Evolutionary conservation across 2,888 invertebrate species (phyloP), one percentile per base, ranked within the genome.

Genomic region (Aspidiotus rigidus): DNA sequence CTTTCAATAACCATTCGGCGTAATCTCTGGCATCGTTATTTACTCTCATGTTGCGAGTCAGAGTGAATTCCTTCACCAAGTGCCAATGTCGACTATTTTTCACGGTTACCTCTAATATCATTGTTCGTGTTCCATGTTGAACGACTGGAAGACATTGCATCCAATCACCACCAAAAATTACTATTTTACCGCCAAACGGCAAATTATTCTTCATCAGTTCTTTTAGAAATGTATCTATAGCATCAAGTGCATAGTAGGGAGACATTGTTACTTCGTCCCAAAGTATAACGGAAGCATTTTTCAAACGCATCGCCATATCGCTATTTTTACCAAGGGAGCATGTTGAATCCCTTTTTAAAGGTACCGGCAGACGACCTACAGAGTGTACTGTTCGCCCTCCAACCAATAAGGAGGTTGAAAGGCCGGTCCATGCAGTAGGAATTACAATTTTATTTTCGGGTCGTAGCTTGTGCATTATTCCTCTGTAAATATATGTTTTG

Each of bases 111-210:
- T 17, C 10, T 17, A 60, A 11, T 13, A 60, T 60, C 8, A 28
- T 15, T 11, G 15, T 15, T 16, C 40, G 28, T 2, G 17, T 60
- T 17, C 60, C 60, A 39, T 60, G 60, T 39, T 39, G 10, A 60
- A 60, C 60, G 39, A 60, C 39, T 15, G 60, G 60, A 9, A 60
- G 39, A 10, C 13, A 13, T 7, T 60, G 60, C 28, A 39, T 28
- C 17, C 17, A 60, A 60, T 60, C 60, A 39, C 60, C 60, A 6
- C 60, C 60, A 11, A 60, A 40, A 28, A 60, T 9, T 3, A 60
- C 39, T 11, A 60, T 15, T 17, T 60, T 60, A 13, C 60, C 60
- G 10, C 60, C 60, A 40, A 60, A 60, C 39, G 40, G 39, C 8
- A 15, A 17, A 28, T 60, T 2, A 40, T 60, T 60, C 11, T 39